Conservation (phyloP, 2,113 vertebrate genomes). For the Cynopterus brachyotis region DNA sequence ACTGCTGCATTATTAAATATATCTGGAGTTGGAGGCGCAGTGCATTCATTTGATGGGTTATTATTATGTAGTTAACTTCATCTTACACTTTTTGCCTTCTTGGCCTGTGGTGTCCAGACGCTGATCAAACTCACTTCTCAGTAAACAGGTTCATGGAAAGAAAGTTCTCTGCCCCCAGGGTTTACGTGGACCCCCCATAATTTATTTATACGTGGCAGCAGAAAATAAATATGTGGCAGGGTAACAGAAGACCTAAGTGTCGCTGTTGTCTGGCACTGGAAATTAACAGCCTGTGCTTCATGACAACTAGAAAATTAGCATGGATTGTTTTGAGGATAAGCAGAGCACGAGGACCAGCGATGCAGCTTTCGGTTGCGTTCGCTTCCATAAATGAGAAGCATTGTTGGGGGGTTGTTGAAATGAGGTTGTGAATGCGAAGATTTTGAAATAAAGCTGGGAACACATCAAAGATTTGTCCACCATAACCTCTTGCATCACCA, state of each 20-base stretch:
- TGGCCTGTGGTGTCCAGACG: neutral
- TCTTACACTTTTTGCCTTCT: slow-evolving; percentile 43
- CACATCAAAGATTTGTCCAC: neutral
- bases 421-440: neutral
- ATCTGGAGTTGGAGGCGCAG: neutral
- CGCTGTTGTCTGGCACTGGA: neutral
- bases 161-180: neutral
- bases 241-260: slow-evolving; percentile 24
- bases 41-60: neutral
- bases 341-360: neutral
- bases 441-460: neutral
- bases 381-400: neutral
- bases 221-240: neutral
- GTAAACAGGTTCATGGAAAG: neutral
- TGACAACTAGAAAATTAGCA: neutral
- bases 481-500: neutral
- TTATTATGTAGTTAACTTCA: neutral
- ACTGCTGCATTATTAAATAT: neutral
- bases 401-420: neutral
- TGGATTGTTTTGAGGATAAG: neutral
- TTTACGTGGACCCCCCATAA: neutral
- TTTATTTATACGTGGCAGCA: neutral
- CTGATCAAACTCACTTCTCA: slow-evolving; percentile 5
- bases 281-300: neutral
- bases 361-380: neutral